phyloP scores from a whole-genome alignment of 1,140 invertebrate genomes.

The Bursaphelenchus mucronatus region DNA sequence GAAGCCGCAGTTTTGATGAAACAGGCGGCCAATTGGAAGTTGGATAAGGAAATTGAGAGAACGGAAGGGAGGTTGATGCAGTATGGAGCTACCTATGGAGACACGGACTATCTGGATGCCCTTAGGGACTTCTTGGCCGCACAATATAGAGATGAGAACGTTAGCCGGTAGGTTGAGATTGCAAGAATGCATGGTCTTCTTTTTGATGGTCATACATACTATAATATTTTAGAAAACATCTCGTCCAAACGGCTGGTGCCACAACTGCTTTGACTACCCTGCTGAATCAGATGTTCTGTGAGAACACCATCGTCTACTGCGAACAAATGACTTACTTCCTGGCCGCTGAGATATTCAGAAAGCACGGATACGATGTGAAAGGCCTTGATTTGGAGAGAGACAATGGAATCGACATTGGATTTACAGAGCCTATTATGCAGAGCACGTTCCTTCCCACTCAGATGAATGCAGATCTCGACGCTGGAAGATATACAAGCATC shows the following conservation, averaged over 20 bases:
- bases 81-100: conserved; percentile 31
- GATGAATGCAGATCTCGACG: conserved; percentile 37
- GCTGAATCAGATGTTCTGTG: conserved; percentile 66
- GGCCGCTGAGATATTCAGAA: conserved; percentile 67
- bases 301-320: conserved; percentile 67
- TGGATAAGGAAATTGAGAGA: conserved; percentile 13
- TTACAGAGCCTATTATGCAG: too few species aligned
- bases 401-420: conserved; percentile 65
- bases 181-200: not conserved
- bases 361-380: conserved; percentile 66
- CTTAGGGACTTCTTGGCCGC: conserved; percentile 56
- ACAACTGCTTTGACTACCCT: conserved; percentile 67
- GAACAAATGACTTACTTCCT: conserved; percentile 71
- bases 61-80: conserved; percentile 23
- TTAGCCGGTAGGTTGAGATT: conserved; percentile 51
- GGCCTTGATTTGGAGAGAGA: conserved; percentile 66
- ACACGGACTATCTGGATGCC: conserved; percentile 28
- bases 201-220: conserved; percentile 6
- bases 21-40: conserved; percentile 2
- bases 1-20: conserved; percentile 19
- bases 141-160: conserved; percentile 58
- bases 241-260: conserved; percentile 69
- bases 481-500: conserved; percentile 65
- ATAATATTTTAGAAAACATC: conserved; percentile 63
- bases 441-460: not conserved